These are phyloP conservation scores for Malurus elegans DNA, from an alignment of 2,113 vertebrate species.

Conservation along the genomic window DNA sequence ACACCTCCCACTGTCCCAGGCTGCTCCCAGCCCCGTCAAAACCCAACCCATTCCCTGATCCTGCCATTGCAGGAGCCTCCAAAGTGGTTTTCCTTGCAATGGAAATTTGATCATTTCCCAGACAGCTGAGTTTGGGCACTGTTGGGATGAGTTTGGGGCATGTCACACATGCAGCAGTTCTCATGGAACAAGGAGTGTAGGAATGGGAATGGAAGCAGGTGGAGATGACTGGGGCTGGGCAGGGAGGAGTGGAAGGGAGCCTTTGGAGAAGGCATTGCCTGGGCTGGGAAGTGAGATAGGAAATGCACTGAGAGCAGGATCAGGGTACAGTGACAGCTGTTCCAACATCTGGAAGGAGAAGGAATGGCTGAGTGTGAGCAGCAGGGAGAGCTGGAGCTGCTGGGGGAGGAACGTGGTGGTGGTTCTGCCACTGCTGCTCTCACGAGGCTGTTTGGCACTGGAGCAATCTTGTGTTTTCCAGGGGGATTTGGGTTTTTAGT, in stretches of 20 bases:
- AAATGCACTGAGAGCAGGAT: neutral
- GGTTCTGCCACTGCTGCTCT: neutral
- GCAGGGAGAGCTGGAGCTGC: neutral
- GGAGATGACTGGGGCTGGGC: neutral
- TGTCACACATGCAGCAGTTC: neutral
- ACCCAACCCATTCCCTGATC: neutral
- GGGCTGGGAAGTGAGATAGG: neutral
- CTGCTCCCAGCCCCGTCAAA: neutral
- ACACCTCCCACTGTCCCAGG: neutral
- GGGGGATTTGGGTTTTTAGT: neutral
- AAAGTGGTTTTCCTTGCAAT: neutral
- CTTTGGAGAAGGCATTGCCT: neutral
- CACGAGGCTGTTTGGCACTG: neutral
- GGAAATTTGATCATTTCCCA: neutral
- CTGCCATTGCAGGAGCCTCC: neutral
- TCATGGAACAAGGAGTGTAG: neutral
- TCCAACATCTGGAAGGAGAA: neutral
- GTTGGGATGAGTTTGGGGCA: neutral
- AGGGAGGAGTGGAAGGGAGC: neutral
- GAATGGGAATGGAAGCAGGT: neutral
- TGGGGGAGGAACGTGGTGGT: accelerated
- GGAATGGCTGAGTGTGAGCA: neutral
- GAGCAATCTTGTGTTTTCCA: accelerated
- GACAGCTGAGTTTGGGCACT: neutral
- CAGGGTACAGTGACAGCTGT: neutral